Evolutionary conservation across 2,888 invertebrate genomes (phyloP).

Genomic region (Mythimna albipuncta): DNA sequence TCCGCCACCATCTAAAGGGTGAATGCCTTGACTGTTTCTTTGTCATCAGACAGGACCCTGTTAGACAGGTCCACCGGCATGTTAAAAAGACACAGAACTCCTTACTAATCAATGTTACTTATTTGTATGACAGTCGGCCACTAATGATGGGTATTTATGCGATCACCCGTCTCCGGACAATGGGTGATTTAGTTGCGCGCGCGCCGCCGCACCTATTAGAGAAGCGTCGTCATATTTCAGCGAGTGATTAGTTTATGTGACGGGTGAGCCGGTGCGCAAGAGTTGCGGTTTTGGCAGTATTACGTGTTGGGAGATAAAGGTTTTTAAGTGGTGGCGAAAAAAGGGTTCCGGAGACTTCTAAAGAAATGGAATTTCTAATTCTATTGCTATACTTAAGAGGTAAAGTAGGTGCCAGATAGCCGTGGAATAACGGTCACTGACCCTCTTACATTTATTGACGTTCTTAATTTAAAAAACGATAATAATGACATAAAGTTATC

Average conservation of each 20-base stretch:
- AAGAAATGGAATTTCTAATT: no score
- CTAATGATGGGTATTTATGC: constrained; percentile 60
- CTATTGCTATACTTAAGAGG: background rate
- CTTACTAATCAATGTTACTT: constrained; percentile 35
- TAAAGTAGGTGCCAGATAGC: no score
- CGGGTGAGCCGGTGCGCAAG: constrained; percentile 62
- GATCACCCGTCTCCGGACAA: constrained; percentile 68
- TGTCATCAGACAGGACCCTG: background rate
- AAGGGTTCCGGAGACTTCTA: no score
- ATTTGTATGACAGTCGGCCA: constrained; percentile 53
- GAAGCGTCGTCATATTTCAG: constrained; percentile 76
- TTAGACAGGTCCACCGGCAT: background rate
- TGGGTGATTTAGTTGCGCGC: constrained; percentile 70
- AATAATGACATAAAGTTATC: no score
- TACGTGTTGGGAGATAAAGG: constrained; percentile 38
- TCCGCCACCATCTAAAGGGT: background rate
- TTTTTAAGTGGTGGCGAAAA: background rate
- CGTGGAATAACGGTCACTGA: no score
- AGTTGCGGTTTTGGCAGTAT: constrained; percentile 57
- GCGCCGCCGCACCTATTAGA: constrained; percentile 69
- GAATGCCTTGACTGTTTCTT: background rate
- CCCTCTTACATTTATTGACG: no score
- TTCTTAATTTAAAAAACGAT: no score
- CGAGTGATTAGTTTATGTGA: constrained; percentile 81
- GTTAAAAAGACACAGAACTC: constrained; percentile 7